Percentiles rank a stretch among this genome's conserved stretches.
phyloP scores from a whole-genome alignment of 2,888 invertebrate species.

The Agonum fuliginosum region DNA sequence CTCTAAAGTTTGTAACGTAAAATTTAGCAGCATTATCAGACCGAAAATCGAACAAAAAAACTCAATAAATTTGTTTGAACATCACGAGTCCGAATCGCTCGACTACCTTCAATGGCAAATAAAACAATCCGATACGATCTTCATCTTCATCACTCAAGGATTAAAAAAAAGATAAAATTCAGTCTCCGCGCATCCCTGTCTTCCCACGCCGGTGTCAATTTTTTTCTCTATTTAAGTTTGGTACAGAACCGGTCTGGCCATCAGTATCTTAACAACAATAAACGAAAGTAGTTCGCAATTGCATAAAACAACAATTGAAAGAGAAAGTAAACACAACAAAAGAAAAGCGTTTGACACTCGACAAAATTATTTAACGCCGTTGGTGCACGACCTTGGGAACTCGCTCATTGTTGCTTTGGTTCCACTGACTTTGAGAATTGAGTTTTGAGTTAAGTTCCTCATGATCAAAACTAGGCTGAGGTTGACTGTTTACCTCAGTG shows the following conservation, averaged over 20 bases:
- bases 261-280: constrained; percentile 1
- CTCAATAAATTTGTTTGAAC: neutral
- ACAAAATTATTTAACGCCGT: constrained; percentile 32
- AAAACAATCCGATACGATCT: neutral
- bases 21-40: no score
- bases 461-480: constrained; percentile 25
- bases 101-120: constrained; percentile 22
- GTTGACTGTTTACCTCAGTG: constrained; percentile 9
- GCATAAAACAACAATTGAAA: constrained; percentile 23
- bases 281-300: constrained; percentile 17
- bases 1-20: neutral
- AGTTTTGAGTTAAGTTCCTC: constrained; percentile 11
- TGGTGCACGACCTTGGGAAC: constrained; percentile 11
- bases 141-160: constrained; percentile 3
- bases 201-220: constrained; percentile 18
- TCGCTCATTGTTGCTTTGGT: constrained; percentile 21
- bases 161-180: neutral
- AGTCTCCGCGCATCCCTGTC: neutral
- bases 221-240: constrained; percentile 23
- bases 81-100: neutral
- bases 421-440: neutral
- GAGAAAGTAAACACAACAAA: constrained; percentile 39
- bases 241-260: neutral
- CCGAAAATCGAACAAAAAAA: neutral
- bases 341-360: constrained; percentile 38